Evolutionary conservation across 2,888 invertebrate species (phyloP).

Genomic region (Macrophya alboannulata): DNA sequence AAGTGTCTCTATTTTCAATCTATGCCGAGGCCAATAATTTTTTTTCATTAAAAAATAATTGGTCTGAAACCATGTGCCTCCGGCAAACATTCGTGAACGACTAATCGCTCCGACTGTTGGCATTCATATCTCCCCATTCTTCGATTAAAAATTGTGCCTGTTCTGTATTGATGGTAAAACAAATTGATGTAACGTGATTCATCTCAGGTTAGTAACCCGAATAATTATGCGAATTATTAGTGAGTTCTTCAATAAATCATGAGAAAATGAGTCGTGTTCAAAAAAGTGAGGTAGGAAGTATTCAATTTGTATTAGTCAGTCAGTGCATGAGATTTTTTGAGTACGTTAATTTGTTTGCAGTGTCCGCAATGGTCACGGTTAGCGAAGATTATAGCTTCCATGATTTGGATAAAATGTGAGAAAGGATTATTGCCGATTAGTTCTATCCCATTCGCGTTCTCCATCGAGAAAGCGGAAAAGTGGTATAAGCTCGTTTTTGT

Average conservation of each 20-base stretch:
- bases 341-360: background rate
- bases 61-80: background rate
- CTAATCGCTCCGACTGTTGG: background rate
- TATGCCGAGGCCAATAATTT: background rate
- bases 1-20: background rate
- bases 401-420: constrained; percentile 11
- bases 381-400: background rate
- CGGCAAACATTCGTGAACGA: background rate
- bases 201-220: background rate
- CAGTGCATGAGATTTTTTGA: background rate
- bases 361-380: background rate
- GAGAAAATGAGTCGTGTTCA: background rate
- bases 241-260: background rate
- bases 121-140: background rate
- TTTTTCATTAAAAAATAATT: background rate
- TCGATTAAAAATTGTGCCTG: background rate
- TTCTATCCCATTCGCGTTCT: background rate
- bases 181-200: background rate
- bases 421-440: constrained; percentile 9
- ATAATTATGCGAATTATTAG: background rate
- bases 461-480: constrained; percentile 50
- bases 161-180: background rate
- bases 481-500: constrained; percentile 15
- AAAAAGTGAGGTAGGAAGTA: background rate
- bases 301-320: background rate